Base-by-base conservation (phyloP, 2,888 invertebrate genomes). In the Boloria euphrosyne region DNA sequence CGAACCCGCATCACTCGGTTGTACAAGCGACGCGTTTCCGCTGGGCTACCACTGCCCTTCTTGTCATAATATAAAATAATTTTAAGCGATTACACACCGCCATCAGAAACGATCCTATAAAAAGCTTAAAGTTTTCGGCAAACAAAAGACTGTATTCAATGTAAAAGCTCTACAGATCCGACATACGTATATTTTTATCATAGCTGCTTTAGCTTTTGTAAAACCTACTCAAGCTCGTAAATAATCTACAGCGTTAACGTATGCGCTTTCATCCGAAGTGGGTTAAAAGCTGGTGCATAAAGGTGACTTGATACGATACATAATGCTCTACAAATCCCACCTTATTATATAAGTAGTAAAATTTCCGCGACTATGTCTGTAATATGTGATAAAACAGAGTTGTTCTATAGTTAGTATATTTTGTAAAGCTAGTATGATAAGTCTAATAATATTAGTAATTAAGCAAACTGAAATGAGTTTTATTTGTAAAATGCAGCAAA, bases 211-310 rank as follows among this genome's bases (percentile, higher is more conserved):
- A 59, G 49, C 59, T 64, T 64, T 58, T 64, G 57, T 64, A 64
- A 43, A 46, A 50, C 22, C 51, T 51, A 62, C 62, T 51, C 60
- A 43, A 64, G 49, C 14, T 49, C 59, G 68, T 66, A 68, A 68
- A 67, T 67, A 70, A 65, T 63, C 44, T 62, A 65, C 65, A 53
- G 51, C 65, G 50, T 63, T 65, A 58, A 71, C 69, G 67, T 68
- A 66, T 66, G 69, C 64, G 73, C 70, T 71, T 73, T 81, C 78
- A 80, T 73, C 73, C 76, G 73, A 84, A 83, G 81, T 85, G 78
- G 84, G 86, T 84, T 86, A 85, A 86, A 85, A 86, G 85, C 84
- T 70, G 73, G 77, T 83, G 82, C 84, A 84, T 85, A 84, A 81
- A 78, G 76, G 80, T 77, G 77, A 75, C 76, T 77, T 73, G 71